Conservation (phyloP, 1,140 invertebrate species). For the Camponotus floridanus region DNA sequence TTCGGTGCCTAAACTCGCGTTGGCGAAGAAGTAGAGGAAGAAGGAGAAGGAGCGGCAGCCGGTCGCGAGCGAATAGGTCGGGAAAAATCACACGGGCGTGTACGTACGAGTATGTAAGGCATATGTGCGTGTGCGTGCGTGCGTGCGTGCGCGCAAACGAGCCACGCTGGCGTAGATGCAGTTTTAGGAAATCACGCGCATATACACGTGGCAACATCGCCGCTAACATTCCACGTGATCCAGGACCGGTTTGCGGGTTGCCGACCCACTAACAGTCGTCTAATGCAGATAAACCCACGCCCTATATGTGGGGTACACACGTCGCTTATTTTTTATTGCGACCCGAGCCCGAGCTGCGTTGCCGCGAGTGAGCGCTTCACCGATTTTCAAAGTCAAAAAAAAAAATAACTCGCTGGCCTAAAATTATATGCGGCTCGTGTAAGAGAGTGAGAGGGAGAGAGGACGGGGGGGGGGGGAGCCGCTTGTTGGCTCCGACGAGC, state of each 20-base stretch:
- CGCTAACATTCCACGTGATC: conserved; percentile 76
- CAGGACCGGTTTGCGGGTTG: conserved; percentile 80
- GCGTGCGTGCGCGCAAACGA: neutral
- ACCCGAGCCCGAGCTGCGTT: conserved; percentile 41
- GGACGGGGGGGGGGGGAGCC: neutral
- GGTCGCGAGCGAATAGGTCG: conserved; percentile 37
- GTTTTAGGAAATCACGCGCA: conserved; percentile 75
- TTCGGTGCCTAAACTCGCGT: conserved; percentile 19
- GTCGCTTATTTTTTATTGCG: conserved; percentile 75
- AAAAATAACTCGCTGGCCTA: conserved; percentile 6
- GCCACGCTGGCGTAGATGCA: conserved; percentile 70
- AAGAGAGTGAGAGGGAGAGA: neutral
- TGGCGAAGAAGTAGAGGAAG: neutral
- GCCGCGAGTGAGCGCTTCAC: conserved; percentile 54
- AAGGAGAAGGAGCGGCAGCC: conserved; percentile 17
- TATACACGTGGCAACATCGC: conserved; percentile 81
- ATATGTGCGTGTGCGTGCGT: neutral
- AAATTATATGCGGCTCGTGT: neutral
- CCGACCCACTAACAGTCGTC: conserved; percentile 74
- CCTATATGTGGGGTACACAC: conserved; percentile 70
- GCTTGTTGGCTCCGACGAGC: neutral
- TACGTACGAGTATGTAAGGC: neutral
- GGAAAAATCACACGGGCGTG: conserved; percentile 37
- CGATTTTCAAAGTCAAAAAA: conserved; percentile 49
- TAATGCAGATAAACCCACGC: conserved; percentile 78